These are phyloP conservation scores for Riparia riparia DNA, from an alignment of 2,113 vertebrate species.

Conservation along the genomic window DNA sequence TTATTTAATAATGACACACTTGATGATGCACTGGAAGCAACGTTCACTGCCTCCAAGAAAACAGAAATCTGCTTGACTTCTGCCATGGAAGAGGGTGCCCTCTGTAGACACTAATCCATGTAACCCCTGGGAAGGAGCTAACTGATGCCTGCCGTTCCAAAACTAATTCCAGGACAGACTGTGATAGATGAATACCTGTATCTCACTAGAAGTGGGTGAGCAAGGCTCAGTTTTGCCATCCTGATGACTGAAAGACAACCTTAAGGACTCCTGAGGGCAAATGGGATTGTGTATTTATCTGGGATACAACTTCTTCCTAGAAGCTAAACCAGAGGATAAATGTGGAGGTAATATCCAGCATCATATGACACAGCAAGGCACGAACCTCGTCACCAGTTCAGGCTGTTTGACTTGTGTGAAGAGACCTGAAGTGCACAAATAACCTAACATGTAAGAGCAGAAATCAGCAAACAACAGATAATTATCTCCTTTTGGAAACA, in stretches of 20 bases:
- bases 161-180: background rate
- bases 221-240: background rate
- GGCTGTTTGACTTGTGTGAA: background rate
- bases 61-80: background rate
- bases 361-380: background rate
- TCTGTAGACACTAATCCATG: background rate
- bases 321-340: background rate
- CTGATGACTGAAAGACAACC: background rate
- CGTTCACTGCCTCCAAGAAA: background rate
- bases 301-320: background rate
- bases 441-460: background rate
- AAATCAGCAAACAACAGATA: background rate
- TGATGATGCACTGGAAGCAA: conserved; percentile 17
- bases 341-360: background rate
- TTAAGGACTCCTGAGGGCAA: background rate
- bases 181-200: background rate
- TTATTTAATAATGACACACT: conserved; percentile 40
- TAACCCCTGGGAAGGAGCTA: background rate
- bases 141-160: background rate
- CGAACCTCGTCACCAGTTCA: background rate
- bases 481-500: background rate
- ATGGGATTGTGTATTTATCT: background rate
- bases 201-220: background rate
- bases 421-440: background rate
- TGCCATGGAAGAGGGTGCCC: background rate